Conservation (phyloP, 2,797 vertebrate species). For the Florisuga fusca region DNA sequence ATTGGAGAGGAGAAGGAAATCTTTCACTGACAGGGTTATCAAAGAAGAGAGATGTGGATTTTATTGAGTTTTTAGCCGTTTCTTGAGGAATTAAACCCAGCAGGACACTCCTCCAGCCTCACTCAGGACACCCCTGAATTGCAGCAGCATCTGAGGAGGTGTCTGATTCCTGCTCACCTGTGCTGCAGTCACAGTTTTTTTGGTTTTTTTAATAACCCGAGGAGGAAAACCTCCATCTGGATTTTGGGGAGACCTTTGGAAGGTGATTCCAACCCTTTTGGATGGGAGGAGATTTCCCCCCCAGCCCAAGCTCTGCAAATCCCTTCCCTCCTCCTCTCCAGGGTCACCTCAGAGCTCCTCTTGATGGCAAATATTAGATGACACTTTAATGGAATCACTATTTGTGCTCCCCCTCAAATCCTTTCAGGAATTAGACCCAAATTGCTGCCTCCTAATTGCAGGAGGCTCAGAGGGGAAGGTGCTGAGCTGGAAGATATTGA, state of each 20-base stretch:
- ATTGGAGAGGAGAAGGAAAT: too few species aligned
- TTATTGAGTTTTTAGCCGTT: fast-evolving
- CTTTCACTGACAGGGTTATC: too few species aligned
- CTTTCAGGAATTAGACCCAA: not conserved
- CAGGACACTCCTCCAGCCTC: not conserved
- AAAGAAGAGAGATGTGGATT: not conserved
- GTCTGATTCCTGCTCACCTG: fast-evolving
- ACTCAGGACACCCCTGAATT: not conserved
- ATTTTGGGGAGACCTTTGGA: not conserved
- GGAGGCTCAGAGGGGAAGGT: not conserved
- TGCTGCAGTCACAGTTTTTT: not conserved
- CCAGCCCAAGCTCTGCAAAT: not conserved
- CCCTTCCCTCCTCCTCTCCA: fast-evolving
- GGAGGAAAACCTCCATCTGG: fast-evolving
- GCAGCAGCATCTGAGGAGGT: not conserved
- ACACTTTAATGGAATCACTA: too few species aligned
- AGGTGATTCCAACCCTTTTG: fast-evolving
- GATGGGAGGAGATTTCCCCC: not conserved
- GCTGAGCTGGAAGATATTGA: constrained; percentile 16
- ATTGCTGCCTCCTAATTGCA: constrained; percentile 48
- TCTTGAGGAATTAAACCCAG: not conserved
- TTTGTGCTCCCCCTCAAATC: not conserved
- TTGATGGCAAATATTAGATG: too few species aligned
- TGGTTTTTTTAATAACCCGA: not conserved
- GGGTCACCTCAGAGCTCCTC: not conserved